phyloP scores from a whole-genome alignment of 2,888 invertebrate genomes.

The Eupithecia subumbrata region DNA sequence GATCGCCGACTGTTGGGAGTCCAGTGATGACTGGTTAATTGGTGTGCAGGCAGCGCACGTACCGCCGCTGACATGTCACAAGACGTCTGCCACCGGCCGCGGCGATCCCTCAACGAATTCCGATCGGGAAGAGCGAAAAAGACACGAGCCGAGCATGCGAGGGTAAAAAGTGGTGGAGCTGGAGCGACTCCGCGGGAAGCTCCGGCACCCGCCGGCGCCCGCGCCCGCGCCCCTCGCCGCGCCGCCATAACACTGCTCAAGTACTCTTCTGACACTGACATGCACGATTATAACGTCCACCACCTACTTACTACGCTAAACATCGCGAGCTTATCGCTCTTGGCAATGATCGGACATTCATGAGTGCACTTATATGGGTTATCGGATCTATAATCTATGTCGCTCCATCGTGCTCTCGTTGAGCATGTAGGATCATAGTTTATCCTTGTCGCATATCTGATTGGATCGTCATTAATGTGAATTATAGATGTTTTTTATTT shows the following conservation, averaged over 20 bases:
- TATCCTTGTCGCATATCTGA: slow-evolving; percentile 40
- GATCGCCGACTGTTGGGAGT: slow-evolving; percentile 61
- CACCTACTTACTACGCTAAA: slow-evolving; percentile 50
- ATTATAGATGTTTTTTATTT: slow-evolving; percentile 40
- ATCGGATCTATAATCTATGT: slow-evolving; percentile 42
- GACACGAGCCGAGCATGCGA: slow-evolving; percentile 81
- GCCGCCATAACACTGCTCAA: slow-evolving; percentile 17
- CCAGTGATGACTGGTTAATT: slow-evolving; percentile 77
- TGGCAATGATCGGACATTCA: slow-evolving; percentile 57
- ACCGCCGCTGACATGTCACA: slow-evolving; percentile 78
- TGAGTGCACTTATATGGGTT: slow-evolving; percentile 44
- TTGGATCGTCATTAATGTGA: slow-evolving; percentile 33
- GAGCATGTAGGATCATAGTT: slow-evolving; percentile 42
- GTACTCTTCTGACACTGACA: slow-evolving; percentile 55
- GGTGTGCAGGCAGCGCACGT: slow-evolving; percentile 80
- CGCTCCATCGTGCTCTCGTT: slow-evolving; percentile 39
- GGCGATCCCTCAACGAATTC: slow-evolving; percentile 82
- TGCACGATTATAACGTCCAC: slow-evolving; percentile 65
- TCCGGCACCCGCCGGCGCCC: slow-evolving; percentile 45
- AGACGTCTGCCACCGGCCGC: slow-evolving; percentile 83
- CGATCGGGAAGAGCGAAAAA: slow-evolving; percentile 82
- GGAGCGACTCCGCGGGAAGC: slow-evolving; percentile 75
- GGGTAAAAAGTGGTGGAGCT: slow-evolving; percentile 75
- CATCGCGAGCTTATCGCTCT: slow-evolving; percentile 55
- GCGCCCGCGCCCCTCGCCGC: slow-evolving; percentile 48